Conservation (phyloP, 2,888 invertebrate genomes). For the Dioctria linearis region DNA sequence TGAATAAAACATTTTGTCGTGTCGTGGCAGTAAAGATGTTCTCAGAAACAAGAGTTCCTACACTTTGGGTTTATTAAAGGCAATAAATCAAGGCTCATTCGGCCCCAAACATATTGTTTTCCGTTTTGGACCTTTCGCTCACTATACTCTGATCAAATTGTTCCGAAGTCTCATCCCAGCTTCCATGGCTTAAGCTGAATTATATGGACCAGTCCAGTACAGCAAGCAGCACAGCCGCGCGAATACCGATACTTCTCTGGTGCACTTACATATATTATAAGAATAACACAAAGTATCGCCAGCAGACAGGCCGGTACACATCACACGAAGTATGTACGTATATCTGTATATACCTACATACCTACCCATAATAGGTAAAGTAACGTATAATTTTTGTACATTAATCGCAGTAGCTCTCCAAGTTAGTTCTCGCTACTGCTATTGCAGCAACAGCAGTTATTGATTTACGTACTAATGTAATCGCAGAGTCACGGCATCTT, state of each 20-base stretch:
- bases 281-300: not conserved
- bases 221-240: too few species aligned
- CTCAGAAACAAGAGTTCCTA: constrained; percentile 54
- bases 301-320: too few species aligned
- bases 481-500: constrained; percentile 16
- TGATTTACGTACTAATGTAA: constrained; percentile 45
- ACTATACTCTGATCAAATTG: constrained; percentile 5
- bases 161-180: not conserved
- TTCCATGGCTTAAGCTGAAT: constrained; percentile 2
- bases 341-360: too few species aligned
- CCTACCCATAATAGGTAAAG: too few species aligned
- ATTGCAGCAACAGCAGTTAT: constrained; percentile 13
- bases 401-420: too few species aligned
- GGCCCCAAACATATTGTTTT: constrained; percentile 45
- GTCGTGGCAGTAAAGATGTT: constrained; percentile 55
- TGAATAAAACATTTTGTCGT: constrained; percentile 58
- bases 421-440: not conserved
- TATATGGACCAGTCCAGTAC: not conserved
- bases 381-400: too few species aligned
- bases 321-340: not conserved
- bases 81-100: constrained; percentile 53
- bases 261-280: not conserved
- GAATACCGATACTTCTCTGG: constrained; percentile 14
- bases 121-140: not conserved
- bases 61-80: constrained; percentile 56